Evolutionary conservation across 2,113 vertebrate genomes (phyloP).

Genomic region (Eurypyga helias): DNA sequence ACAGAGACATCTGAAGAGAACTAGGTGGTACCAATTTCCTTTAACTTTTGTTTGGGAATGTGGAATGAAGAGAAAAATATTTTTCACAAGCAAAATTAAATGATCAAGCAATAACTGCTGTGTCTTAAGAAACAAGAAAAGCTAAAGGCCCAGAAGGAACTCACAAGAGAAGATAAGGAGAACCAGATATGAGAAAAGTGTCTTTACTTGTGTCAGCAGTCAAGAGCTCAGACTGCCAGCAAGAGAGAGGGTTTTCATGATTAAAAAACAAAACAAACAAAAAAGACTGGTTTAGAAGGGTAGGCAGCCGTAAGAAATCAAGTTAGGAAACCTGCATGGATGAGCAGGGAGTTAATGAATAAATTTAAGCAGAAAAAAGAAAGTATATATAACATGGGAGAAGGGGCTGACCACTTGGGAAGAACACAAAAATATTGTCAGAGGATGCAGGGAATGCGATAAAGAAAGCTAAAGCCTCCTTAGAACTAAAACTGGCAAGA

Average conservation of each 20-base stretch:
- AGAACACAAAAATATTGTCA: too few species aligned
- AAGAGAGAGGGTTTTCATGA: not conserved
- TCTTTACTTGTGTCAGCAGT: not conserved
- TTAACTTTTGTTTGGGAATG: not conserved
- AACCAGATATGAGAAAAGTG: not conserved
- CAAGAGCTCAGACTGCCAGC: not conserved
- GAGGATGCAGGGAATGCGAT: too few species aligned
- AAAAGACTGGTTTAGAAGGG: not conserved
- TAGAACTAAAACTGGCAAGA: too few species aligned
- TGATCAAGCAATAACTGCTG: not conserved
- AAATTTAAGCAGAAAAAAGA: too few species aligned
- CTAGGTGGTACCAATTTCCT: not conserved
- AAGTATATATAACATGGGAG: too few species aligned
- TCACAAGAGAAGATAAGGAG: not conserved
- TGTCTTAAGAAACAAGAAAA: not conserved
- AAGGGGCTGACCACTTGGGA: too few species aligned
- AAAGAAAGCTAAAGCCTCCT: too few species aligned
- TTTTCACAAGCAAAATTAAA: not conserved
- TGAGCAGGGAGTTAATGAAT: too few species aligned
- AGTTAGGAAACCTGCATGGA: too few species aligned
- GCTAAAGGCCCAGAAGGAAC: not conserved
- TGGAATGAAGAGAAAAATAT: not conserved
- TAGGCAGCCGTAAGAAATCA: not conserved
- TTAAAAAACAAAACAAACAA: fast-evolving
- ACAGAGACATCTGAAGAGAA: not conserved